A percentile compares a stretch with the other conserved stretches of the same genome.
phyloP scores from a whole-genome alignment of 2,113 vertebrate species.

The Mugil cephalus region DNA sequence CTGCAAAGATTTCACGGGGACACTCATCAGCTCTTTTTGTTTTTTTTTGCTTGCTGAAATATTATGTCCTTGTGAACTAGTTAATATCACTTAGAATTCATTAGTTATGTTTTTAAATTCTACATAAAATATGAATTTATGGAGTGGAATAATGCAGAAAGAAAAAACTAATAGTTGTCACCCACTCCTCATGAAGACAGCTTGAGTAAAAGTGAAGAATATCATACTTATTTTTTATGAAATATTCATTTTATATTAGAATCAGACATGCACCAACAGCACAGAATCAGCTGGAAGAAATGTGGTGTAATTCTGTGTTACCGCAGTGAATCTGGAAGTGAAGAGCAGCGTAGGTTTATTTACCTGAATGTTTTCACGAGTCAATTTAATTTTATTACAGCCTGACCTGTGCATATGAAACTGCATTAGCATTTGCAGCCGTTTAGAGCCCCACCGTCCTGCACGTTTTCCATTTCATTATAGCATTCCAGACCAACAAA shows the following conservation, averaged over 20 bases:
- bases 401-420: conserved; percentile 27
- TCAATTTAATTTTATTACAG: conserved; percentile 41
- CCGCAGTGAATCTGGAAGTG: not conserved
- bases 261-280: not conserved
- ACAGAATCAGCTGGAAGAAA: not conserved
- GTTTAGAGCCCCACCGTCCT: conserved; percentile 21
- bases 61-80: too few relatives aligned
- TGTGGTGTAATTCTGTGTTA: not conserved
- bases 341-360: conserved; percentile 13
- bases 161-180: not conserved
- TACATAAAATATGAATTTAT: not conserved
- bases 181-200: conserved; percentile 1
- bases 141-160: conserved; percentile 4
- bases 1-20: too few relatives aligned
- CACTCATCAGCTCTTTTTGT: too few relatives aligned
- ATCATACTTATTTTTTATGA: not conserved
- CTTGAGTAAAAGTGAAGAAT: not conserved
- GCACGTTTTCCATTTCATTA: conserved; percentile 58
- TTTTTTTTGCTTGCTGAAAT: too few relatives aligned
- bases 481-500: conserved; percentile 55
- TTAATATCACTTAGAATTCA: not conserved
- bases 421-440: conserved; percentile 30
- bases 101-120: not conserved
- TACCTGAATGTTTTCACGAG: conserved; percentile 20
- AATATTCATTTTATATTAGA: not conserved